These are phyloP conservation scores for Unio delphinus DNA, from an alignment of 2,888 invertebrate species.

Conservation along the genomic window DNA sequence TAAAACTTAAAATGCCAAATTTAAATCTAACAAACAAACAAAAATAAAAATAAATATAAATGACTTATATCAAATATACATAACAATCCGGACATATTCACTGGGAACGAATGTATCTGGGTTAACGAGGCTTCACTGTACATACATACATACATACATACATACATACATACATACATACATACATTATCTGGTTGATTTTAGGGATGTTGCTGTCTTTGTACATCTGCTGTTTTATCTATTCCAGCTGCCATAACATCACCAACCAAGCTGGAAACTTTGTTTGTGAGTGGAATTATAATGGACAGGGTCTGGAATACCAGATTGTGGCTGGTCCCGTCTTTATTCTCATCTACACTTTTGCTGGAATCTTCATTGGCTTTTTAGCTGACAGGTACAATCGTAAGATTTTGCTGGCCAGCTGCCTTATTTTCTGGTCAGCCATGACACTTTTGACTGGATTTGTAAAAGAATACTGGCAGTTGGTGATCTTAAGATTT, in stretches of 20 bases:
- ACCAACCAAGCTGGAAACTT: constrained; percentile 74
- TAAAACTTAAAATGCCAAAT: too few species aligned
- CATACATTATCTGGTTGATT: not conserved
- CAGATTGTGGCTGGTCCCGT: constrained; percentile 93
- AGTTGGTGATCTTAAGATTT: constrained; percentile 88
- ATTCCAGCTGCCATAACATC: constrained; percentile 28
- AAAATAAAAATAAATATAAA: too few species aligned
- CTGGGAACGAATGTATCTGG: too few species aligned
- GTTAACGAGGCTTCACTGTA: too few species aligned
- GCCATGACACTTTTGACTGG: constrained; percentile 89
- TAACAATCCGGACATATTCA: too few species aligned
- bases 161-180: too few species aligned
- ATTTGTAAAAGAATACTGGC: constrained; percentile 89
- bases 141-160: too few species aligned
- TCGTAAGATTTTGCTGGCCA: constrained; percentile 76
- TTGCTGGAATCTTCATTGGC: constrained; percentile 88
- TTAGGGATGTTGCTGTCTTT: not conserved
- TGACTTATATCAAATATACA: too few species aligned
- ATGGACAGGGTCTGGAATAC: constrained; percentile 91
- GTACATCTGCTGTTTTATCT: not conserved
- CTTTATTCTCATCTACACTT: constrained; percentile 91
- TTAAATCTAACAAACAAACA: too few species aligned
- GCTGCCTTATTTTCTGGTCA: constrained; percentile 86
- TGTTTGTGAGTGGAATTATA: constrained; percentile 94
- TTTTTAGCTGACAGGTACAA: constrained; percentile 77